Base-by-base conservation (phyloP, 2,797 vertebrate genomes). In the Craterocephalus amniculus region DNA sequence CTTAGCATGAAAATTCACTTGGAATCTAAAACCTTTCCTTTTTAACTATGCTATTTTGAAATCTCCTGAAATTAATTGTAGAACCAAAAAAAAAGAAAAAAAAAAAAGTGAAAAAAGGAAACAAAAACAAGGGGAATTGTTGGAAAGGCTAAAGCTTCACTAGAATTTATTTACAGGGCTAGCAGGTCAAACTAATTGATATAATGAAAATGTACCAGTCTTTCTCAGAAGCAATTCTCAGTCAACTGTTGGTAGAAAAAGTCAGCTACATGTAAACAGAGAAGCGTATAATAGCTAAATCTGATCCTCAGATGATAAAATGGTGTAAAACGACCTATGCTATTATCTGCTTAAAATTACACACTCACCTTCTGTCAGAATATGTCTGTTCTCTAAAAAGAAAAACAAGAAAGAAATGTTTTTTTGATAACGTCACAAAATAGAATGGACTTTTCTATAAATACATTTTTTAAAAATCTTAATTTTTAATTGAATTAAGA, bases 131-230 rank as follows among this genome's bases (percentile, higher is more conserved):
- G 0, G 26, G 22, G 26, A 22, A 0, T 49, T 1, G 10, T 14
- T 1, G 0, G 0, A 54, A 38, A 36, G 10, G 36, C 5, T 0
- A 38, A 6, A 38, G 34, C 34, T 38, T 13, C 12, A 16, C 16
- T 38, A 2, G 18, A 20, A 20, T 45, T 20, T 48, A 10, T 48
- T 48, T 48, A 48, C 45, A 48, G 8, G 10, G 4, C 9, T 11
- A 12, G 10, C 3, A 12, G 10, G 9, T 2, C 6, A 45, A 31
- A 34, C 36, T 24, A 18, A 4, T 4, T 20, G 36, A n/a, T 32
- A 20, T 54, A 8, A 54, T 27, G 24, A 27, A 27, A 55, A 55
- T 14, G 13, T 6, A n/a, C n/a, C n/a, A n/a, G n/a, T n/a, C n/a
- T n/a, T n/a, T 38, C 29, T 31, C 5, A 9, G 27, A 22, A 32